Evolutionary conservation across 2,113 vertebrate genomes (phyloP).

Genomic region (Ptilonorhynchus violaceus): DNA sequence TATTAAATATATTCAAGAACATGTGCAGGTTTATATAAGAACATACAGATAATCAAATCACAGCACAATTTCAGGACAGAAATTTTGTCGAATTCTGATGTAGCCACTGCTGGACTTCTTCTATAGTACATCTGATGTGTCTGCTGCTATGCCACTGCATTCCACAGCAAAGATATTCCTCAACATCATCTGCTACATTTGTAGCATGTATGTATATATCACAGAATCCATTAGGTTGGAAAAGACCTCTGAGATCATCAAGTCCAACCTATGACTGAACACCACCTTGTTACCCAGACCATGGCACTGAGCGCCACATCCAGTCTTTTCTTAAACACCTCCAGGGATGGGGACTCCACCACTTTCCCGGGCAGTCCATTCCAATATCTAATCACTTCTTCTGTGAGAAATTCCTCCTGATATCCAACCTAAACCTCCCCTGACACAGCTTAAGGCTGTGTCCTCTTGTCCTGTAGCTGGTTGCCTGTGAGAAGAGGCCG

Average conservation of each 20-base stretch:
- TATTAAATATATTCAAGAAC: neutral
- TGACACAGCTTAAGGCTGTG: neutral
- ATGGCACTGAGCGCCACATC: too few species aligned
- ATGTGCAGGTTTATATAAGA: neutral
- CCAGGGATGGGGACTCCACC: accelerated
- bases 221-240: neutral
- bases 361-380: neutral
- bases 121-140: neutral
- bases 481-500: accelerated
- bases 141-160: neutral
- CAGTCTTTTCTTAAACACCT: neutral
- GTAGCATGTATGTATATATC: neutral
- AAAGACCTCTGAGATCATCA: neutral
- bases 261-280: neutral
- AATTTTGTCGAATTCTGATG: neutral
- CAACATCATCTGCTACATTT: neutral
- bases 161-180: neutral
- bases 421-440: neutral
- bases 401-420: neutral
- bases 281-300: neutral
- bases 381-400: neutral
- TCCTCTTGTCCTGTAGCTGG: neutral
- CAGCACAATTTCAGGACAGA: neutral
- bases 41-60: neutral
- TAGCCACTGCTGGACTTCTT: neutral